Conservation (phyloP, 2,797 vertebrate species). For the Acomys russatus region DNA sequence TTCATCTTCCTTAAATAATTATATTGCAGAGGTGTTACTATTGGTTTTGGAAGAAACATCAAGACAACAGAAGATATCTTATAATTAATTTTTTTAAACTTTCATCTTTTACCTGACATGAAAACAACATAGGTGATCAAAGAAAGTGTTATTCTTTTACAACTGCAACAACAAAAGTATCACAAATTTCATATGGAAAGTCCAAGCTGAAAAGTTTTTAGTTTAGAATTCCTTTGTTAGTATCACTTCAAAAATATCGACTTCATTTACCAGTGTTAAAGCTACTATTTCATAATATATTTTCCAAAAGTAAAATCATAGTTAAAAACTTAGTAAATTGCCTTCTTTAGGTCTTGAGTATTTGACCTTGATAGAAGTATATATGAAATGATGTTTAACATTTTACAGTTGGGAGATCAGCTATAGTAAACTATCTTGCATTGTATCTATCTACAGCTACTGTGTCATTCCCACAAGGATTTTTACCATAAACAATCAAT, state of each 20-base stretch:
- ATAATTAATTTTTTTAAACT: not conserved
- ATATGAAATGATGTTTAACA: not conserved
- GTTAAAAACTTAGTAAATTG: not conserved
- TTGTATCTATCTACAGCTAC: not conserved
- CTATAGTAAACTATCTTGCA: not conserved
- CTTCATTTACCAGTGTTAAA: not conserved
- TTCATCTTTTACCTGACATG: conserved; percentile 32
- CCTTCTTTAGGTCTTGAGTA: not conserved
- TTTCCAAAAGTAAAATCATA: conserved; percentile 9
- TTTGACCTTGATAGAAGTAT: not conserved
- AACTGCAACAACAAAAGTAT: not conserved
- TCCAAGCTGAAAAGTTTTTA: not conserved
- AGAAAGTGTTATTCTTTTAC: not conserved
- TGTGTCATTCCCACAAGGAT: conserved; percentile 10
- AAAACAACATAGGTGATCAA: not conserved
- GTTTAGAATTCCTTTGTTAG: conserved; percentile 40
- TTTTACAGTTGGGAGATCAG: not conserved
- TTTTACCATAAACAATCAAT: not conserved
- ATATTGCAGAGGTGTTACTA: conserved; percentile 23
- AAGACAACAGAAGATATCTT: not conserved
- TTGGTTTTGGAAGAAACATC: not conserved
- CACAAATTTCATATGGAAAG: not conserved
- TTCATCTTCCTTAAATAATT: conserved; percentile 31
- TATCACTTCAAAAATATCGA: not conserved
- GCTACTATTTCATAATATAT: conserved; percentile 5